phyloP scores from a whole-genome alignment of 2,797 vertebrate species.

The Triplophysa yarkandensis region DNA sequence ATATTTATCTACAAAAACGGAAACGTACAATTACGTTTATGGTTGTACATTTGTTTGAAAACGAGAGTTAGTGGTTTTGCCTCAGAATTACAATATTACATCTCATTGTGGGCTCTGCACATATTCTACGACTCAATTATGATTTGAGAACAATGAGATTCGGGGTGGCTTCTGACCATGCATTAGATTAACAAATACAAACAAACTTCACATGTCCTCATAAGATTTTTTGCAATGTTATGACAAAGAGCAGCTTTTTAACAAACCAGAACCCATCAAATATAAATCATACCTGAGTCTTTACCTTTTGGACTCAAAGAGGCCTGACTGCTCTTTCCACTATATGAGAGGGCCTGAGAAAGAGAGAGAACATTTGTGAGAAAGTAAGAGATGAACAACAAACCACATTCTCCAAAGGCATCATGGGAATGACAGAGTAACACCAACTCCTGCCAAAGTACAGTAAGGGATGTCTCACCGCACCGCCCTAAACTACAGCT shows the following conservation, averaged over 20 bases:
- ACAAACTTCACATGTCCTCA: background rate
- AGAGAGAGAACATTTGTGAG: constrained; percentile 35
- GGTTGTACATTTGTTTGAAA: no score
- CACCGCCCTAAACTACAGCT: constrained; percentile 8
- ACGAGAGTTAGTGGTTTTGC: no score
- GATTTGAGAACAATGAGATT: no score
- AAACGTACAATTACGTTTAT: background rate
- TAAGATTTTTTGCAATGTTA: background rate
- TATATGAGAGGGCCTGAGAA: constrained; percentile 82
- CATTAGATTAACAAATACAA: background rate
- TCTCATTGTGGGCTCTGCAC: no score
- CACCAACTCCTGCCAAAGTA: background rate
- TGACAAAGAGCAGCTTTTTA: background rate
- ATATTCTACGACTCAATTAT: background rate
- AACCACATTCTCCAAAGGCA: constrained; percentile 10
- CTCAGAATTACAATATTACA: no score
- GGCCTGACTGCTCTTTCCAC: constrained; percentile 81
- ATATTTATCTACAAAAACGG: background rate
- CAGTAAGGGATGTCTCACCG: background rate
- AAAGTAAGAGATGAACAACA: constrained; percentile 9
- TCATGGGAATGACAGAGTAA: constrained; percentile 22
- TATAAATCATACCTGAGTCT: constrained; percentile 80
- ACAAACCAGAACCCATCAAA: background rate
- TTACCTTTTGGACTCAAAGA: constrained; percentile 81
- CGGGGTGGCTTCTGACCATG: background rate